Percentiles rank a stretch among this genome's conserved stretches.
phyloP scores from a whole-genome alignment of 1,140 invertebrate genomes.

The Scaptomyza montana region DNA sequence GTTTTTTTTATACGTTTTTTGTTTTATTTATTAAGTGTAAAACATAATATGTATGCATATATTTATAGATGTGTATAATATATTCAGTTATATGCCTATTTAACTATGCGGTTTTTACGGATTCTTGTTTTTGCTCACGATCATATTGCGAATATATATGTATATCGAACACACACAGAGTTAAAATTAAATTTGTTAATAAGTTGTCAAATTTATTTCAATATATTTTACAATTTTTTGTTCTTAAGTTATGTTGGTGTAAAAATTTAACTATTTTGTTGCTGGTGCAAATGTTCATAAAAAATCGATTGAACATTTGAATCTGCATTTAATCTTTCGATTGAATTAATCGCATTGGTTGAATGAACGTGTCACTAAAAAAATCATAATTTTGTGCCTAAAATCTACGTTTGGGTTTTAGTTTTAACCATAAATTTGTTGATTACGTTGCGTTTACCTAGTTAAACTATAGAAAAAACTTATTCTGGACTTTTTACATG shows the following conservation, averaged over 20 bases:
- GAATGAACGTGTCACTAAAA: conserved; percentile 39
- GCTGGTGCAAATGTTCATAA: conserved; percentile 28
- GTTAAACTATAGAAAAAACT: conserved; percentile 42
- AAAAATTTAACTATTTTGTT: conserved; percentile 70
- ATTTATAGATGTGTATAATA: conserved; percentile 58
- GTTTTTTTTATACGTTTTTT: conserved; percentile 11
- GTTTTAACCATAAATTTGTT: conserved; percentile 61
- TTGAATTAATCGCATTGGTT: conserved; percentile 30
- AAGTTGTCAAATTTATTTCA: conserved; percentile 41
- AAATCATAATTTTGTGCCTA: conserved; percentile 50
- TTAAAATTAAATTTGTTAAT: conserved; percentile 48
- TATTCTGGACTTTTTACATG: conserved; percentile 46
- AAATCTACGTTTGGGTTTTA: conserved; percentile 36
- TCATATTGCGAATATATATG: conserved; percentile 41
- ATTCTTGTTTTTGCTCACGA: conserved; percentile 31
- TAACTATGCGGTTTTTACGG: conserved; percentile 69
- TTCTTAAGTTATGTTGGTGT: conserved; percentile 41
- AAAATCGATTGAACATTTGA: conserved; percentile 27
- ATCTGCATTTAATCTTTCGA: conserved; percentile 10
- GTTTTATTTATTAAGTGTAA: conserved; percentile 56
- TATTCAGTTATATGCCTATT: conserved; percentile 67
- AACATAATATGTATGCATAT: conserved; percentile 75
- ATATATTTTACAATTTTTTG: conserved; percentile 52
- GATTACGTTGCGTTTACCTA: conserved; percentile 66
- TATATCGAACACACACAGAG: conserved; percentile 58